Conservation (phyloP, 1,140 invertebrate genomes). For the Charaxes varanes region DNA sequence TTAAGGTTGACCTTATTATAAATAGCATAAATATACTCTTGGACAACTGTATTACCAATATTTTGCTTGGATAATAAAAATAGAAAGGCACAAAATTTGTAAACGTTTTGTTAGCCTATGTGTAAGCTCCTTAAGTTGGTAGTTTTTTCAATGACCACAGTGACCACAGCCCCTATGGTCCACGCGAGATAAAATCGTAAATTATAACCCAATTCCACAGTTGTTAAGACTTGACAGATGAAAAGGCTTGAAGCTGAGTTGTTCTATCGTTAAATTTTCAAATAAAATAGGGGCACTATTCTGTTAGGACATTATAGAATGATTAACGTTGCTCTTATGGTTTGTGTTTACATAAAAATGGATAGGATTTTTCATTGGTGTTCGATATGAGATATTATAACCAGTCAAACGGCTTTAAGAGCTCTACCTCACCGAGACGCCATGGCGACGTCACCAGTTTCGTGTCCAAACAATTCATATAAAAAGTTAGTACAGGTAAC, state of each 20-base stretch:
- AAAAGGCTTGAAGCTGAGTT: constrained; percentile 60
- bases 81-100: background rate
- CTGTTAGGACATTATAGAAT: constrained; percentile 44
- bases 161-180: constrained; percentile 67
- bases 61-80: too few species aligned
- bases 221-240: constrained; percentile 71
- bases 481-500: too few species aligned
- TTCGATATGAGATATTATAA: too few species aligned
- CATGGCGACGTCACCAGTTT: too few species aligned
- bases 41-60: too few species aligned
- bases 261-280: constrained; percentile 58
- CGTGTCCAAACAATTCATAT: too few species aligned
- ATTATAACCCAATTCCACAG: constrained; percentile 72
- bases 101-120: background rate
- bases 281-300: constrained; percentile 58
- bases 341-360: constrained; percentile 20
- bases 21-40: too few species aligned
- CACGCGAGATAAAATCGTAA: constrained; percentile 69
- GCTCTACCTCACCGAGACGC: too few species aligned
- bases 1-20: too few species aligned
- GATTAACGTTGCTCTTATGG: constrained; percentile 32
- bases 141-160: constrained; percentile 53
- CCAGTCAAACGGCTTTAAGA: too few species aligned
- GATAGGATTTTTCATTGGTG: constrained; percentile 15
- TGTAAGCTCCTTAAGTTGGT: constrained; percentile 18